A percentile compares a stretch with the other conserved stretches of the same genome.
phyloP scores from a whole-genome alignment of 2,888 invertebrate genomes.

The Chrysolina oricalcia region DNA sequence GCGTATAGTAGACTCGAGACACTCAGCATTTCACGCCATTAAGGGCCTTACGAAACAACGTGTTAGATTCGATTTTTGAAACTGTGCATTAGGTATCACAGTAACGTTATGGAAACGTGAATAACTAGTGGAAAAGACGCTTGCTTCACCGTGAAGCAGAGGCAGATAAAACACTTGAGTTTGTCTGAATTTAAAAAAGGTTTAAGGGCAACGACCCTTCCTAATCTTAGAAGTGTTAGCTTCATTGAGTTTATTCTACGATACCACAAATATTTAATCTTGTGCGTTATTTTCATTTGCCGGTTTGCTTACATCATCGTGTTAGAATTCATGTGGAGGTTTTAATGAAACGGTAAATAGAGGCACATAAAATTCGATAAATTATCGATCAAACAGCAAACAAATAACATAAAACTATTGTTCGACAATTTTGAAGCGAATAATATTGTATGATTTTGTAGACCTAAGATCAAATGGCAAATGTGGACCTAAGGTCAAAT shows the following conservation, averaged over 20 bases:
- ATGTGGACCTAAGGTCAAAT: too few relatives aligned
- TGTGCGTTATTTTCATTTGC: constrained; percentile 30
- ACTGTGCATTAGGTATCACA: background rate
- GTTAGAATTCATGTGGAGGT: constrained; percentile 3
- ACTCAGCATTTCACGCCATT: background rate
- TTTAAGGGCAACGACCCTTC: constrained; percentile 65
- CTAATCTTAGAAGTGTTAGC: constrained; percentile 65
- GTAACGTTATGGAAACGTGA: background rate
- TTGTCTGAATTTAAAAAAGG: constrained; percentile 57
- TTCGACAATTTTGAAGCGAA: background rate
- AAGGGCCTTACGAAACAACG: background rate
- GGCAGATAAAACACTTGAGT: constrained; percentile 51
- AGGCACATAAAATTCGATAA: constrained; percentile 16
- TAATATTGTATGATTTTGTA: too few relatives aligned
- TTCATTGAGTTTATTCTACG: constrained; percentile 50
- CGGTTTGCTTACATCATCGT: constrained; percentile 30
- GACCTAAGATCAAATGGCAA: too few relatives aligned
- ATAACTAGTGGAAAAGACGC: constrained; percentile 12
- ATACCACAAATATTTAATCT: constrained; percentile 48
- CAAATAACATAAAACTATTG: background rate
- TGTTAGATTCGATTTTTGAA: background rate
- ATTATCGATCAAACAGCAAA: constrained; percentile 20
- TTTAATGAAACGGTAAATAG: constrained; percentile 29
- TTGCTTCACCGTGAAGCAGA: constrained; percentile 30
- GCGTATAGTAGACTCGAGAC: background rate